Evolutionary conservation across 2,888 invertebrate genomes (phyloP).

Genomic region (Congeria kusceri): DNA sequence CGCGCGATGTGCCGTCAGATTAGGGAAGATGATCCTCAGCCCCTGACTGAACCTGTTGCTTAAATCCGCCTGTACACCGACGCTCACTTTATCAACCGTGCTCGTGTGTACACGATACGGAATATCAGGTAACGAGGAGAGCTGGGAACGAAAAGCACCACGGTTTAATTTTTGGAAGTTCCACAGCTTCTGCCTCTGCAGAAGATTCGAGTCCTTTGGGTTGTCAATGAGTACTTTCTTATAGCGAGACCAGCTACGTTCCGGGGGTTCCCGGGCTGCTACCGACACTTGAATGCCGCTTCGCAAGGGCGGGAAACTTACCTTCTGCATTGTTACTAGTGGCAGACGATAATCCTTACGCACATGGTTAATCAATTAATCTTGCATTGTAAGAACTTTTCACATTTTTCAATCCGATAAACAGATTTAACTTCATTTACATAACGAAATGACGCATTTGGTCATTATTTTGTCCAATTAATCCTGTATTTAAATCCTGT

Average conservation of each 20-base stretch:
- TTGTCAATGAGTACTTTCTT: constrained; percentile 60
- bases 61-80: constrained; percentile 48
- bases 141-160: constrained; percentile 61
- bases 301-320: constrained; percentile 54
- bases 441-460: no score
- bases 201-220: constrained; percentile 55
- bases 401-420: no score
- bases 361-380: no score
- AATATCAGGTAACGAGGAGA: constrained; percentile 61
- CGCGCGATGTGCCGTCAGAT: constrained; percentile 15
- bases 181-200: constrained; percentile 62
- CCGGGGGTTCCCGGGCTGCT: constrained; percentile 48
- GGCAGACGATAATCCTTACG: no score
- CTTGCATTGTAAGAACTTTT: no score
- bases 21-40: constrained; percentile 52
- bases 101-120: constrained; percentile 54
- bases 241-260: constrained; percentile 53
- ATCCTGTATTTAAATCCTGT: no score
- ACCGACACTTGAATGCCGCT: constrained; percentile 49
- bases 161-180: constrained; percentile 64
- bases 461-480: no score
- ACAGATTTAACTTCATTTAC: no score
- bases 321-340: constrained; percentile 42
- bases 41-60: constrained; percentile 28
- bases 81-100: constrained; percentile 41